These are phyloP conservation scores for Callorhinus ursinus DNA, from an alignment of 2,113 vertebrate species.

Conservation along the genomic window DNA sequence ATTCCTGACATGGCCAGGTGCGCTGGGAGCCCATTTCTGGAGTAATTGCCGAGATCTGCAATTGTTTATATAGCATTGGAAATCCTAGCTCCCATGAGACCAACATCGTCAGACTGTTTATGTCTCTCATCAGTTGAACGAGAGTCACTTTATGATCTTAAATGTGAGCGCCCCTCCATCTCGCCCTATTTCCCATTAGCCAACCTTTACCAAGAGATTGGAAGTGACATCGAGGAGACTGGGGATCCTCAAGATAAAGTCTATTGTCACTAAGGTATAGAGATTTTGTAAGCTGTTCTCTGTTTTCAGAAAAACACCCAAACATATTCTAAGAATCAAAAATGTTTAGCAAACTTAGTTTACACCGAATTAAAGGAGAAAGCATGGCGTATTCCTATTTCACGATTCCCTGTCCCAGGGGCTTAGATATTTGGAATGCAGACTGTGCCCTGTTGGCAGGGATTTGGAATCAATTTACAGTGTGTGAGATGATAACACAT, in stretches of 20 bases:
- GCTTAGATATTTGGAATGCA: not conserved
- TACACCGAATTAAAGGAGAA: not conserved
- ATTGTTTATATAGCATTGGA: conserved; percentile 59
- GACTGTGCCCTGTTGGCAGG: not conserved
- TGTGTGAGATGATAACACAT: not conserved
- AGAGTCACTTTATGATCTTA: conserved; percentile 60
- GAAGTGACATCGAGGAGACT: not conserved
- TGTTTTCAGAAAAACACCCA: not conserved
- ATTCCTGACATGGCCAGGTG: not conserved
- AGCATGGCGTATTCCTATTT: conserved; percentile 6
- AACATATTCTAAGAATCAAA: not conserved
- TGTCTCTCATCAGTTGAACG: conserved; percentile 50
- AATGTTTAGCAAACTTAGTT: not conserved
- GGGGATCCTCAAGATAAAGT: conserved; percentile 5
- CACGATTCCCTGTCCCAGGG: not conserved
- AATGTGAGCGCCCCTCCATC: not conserved
- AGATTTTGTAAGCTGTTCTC: not conserved
- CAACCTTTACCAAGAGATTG: conserved; percentile 24
- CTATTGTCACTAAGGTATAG: not conserved
- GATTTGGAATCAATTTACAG: conserved; percentile 51
- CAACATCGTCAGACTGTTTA: conserved; percentile 36
- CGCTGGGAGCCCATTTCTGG: not conserved
- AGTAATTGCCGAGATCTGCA: conserved; percentile 49
- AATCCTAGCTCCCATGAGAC: conserved; percentile 62
- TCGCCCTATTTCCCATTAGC: conserved; percentile 29